Evolutionary conservation across 2,797 vertebrate genomes (phyloP), one percentile per base, ranked within the genome.

Genomic region (Tiaroga cobitis): DNA sequence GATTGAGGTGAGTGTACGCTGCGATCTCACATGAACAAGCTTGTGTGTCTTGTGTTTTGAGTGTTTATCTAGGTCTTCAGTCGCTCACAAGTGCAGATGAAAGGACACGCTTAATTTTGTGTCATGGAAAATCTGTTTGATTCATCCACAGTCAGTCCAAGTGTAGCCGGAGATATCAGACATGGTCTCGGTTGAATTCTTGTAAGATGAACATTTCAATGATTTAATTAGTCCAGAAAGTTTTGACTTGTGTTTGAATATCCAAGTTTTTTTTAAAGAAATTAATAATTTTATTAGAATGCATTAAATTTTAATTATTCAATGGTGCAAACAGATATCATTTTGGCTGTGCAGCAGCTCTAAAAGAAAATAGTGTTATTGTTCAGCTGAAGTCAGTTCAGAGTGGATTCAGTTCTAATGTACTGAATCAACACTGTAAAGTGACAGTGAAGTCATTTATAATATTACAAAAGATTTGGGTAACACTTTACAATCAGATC

Each of bases 101-200:
- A 81, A 81, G 43, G 65, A 81, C 32, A 19, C 8, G 4, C 16
- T 56, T 80, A 15, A 81, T 81, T 32, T 68, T 29, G 54, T 13
- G 18, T 41, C 56, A 70, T 72, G 49, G 68, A 81, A 70, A 81
- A 81, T 81, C 51, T 24, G 68, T 72, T 72, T 2, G 37, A 56
- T 56, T 56, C 49, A 16, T 39, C 49, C 56, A 72, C 49, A 72
- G 34, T 39, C 34, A 70, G 80, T 70, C 46, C 54, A 56, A 81
- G 80, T 37, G 3, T 81, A 81, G 15, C 80, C 26, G 2, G 24
- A n/a, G 49, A 41, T 41, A 39, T 81, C 19, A 81, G 67, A 59
- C 80, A 70, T 56, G 49, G 67, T 24, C 49, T 41, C 9, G 1
- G 49, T 11, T 59, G 8, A 26, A 41, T 49, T 37, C 19, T 49